phyloP scores from a whole-genome alignment of 1,140 invertebrate species.

The Drosophila albomicans region DNA sequence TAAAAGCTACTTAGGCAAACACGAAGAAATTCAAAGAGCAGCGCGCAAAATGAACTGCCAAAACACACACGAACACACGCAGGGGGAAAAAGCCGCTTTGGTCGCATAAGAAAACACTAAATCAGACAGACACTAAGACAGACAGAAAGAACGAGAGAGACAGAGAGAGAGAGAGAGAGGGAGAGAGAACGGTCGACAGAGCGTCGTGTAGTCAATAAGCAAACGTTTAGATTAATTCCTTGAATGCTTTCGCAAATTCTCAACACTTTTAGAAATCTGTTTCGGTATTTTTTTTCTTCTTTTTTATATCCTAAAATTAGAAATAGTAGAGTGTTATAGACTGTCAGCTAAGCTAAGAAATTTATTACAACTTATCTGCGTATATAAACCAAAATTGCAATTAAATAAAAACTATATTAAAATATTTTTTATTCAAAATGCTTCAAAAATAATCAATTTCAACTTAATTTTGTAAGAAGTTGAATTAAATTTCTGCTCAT shows the following conservation, averaged over 20 bases:
- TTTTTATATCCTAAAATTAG: too few relatives aligned
- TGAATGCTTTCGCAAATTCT: conserved; percentile 38
- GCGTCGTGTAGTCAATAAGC: conserved; percentile 31
- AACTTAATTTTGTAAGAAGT: too few relatives aligned
- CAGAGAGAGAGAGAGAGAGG: too few relatives aligned
- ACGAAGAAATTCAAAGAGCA: conserved; percentile 46
- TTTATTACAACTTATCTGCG: too few relatives aligned
- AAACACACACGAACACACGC: not conserved
- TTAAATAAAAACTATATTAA: too few relatives aligned
- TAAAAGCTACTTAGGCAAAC: conserved; percentile 41
- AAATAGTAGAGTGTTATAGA: not conserved
- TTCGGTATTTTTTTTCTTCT: conserved; percentile 1
- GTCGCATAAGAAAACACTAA: conserved; percentile 26
- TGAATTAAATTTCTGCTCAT: too few relatives aligned
- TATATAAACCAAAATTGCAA: too few relatives aligned
- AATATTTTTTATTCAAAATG: too few relatives aligned
- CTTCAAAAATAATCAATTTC: too few relatives aligned
- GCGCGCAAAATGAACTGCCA: conserved; percentile 31
- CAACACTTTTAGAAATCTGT: conserved; percentile 42
- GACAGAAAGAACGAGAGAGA: not conserved
- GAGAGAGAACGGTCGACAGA: not conserved
- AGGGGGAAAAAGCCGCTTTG: conserved; percentile 29
- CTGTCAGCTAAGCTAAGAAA: not conserved
- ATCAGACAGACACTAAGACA: conserved; percentile 4
- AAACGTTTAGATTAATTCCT: conserved; percentile 35